phyloP scores from a whole-genome alignment of 2,113 vertebrate genomes.

The Sinosuthora webbiana region DNA sequence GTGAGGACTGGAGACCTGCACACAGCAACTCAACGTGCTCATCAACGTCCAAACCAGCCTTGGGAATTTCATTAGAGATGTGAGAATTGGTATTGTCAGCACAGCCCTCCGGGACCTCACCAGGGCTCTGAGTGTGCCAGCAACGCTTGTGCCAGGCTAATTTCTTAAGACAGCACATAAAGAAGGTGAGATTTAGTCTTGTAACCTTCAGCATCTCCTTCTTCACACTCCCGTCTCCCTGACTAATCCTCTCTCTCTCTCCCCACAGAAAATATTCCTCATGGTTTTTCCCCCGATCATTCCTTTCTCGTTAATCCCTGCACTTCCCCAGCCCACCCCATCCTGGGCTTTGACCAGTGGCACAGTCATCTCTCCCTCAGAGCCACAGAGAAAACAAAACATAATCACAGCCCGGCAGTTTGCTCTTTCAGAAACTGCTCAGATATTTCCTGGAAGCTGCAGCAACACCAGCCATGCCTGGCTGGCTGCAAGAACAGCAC shows the following conservation, averaged over 20 bases:
- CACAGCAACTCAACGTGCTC: fast-evolving
- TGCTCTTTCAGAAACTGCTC: neutral
- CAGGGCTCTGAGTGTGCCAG: neutral
- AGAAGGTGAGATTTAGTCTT: neutral
- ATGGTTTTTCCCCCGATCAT: neutral
- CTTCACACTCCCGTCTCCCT: neutral
- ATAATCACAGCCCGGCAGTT: neutral
- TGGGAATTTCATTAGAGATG: neutral
- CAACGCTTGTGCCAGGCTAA: neutral
- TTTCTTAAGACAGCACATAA: neutral
- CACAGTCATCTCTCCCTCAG: neutral
- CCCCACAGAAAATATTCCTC: neutral
- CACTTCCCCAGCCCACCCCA: neutral
- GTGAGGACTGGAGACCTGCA: fast-evolving
- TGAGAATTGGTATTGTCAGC: neutral
- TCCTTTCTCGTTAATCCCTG: neutral
- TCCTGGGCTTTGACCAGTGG: neutral
- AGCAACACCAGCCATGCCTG: neutral
- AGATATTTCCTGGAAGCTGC: slow-evolving; percentile 35
- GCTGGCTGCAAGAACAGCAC: neutral
- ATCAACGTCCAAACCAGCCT: fast-evolving
- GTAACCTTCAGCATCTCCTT: slow-evolving; percentile 5
- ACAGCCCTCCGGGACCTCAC: neutral
- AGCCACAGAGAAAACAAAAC: slow-evolving; percentile 2
- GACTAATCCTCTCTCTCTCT: neutral